Conservation (phyloP, 2,797 vertebrate genomes). For the Pelochelys cantorii region DNA sequence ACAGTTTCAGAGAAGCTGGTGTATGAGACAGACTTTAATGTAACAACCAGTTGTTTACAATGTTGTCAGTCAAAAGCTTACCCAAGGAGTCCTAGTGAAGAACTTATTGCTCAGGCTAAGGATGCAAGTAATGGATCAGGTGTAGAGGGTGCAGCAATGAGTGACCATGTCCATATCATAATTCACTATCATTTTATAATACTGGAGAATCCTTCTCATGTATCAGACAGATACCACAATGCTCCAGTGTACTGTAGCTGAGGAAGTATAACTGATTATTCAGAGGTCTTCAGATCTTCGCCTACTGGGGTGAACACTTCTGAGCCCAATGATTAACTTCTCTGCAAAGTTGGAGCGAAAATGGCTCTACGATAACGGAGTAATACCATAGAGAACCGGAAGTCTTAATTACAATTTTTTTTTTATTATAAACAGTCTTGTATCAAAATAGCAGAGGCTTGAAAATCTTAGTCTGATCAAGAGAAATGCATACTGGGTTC, state of each 20-base stretch:
- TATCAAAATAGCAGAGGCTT: background rate
- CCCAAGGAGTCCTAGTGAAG: background rate
- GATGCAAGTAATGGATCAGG: background rate
- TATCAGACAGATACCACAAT: background rate
- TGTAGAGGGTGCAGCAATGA: accelerated
- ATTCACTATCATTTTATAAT: background rate
- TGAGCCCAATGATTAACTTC: background rate
- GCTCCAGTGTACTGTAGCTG: background rate
- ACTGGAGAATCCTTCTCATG: background rate
- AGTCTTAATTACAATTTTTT: background rate
- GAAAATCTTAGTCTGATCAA: background rate
- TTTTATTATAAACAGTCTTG: background rate
- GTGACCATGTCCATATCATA: background rate
- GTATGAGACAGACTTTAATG: background rate
- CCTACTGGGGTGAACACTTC: background rate
- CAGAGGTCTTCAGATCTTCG: background rate
- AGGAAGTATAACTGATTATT: background rate
- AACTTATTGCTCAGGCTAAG: background rate
- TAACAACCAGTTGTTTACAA: constrained; percentile 4
- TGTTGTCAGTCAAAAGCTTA: background rate
- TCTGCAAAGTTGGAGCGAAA: background rate
- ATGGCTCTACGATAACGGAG: accelerated
- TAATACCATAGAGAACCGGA: accelerated
- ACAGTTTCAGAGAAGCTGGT: background rate
- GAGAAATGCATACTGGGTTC: background rate